These are phyloP conservation scores for Ondatra zibethicus DNA, from an alignment of 2,113 vertebrate genomes.

Conservation along the genomic window DNA sequence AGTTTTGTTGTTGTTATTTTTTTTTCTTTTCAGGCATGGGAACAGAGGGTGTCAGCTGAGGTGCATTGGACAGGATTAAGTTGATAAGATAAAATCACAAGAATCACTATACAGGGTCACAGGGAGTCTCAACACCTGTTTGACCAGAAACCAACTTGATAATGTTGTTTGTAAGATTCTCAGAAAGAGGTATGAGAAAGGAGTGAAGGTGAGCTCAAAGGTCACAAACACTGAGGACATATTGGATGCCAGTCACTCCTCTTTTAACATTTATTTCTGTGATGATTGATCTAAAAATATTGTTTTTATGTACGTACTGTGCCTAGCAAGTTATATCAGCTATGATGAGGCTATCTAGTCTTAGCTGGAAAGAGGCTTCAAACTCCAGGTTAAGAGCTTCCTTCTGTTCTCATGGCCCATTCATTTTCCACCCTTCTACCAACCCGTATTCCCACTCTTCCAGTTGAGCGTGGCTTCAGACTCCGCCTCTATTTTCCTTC, in stretches of 20 bases:
- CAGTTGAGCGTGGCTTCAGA: neutral
- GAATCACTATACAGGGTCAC: neutral
- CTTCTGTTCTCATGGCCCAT: neutral
- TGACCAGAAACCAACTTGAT: neutral
- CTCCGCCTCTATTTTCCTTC: neutral
- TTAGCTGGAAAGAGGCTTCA: neutral
- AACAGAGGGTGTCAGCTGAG: neutral
- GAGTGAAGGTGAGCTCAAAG: neutral
- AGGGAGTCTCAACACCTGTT: too few relatives aligned
- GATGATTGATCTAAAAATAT: neutral
- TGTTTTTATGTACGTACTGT: neutral
- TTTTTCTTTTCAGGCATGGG: neutral
- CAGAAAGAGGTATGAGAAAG: neutral
- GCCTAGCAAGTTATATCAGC: neutral
- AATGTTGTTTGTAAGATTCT: neutral
- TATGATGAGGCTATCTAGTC: neutral
- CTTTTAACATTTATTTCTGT: neutral
- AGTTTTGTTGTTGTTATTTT: too few relatives aligned
- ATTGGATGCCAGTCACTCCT: neutral
- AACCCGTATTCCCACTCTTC: rapidly evolving
- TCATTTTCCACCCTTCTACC: neutral
- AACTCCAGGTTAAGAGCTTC: neutral
- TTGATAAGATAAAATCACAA: neutral
- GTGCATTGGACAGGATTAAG: neutral
- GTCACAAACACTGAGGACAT: neutral